Evolutionary conservation across 1,140 invertebrate genomes (phyloP), one percentile per base, ranked within the genome.

Genomic region (Heliconius congener): DNA sequence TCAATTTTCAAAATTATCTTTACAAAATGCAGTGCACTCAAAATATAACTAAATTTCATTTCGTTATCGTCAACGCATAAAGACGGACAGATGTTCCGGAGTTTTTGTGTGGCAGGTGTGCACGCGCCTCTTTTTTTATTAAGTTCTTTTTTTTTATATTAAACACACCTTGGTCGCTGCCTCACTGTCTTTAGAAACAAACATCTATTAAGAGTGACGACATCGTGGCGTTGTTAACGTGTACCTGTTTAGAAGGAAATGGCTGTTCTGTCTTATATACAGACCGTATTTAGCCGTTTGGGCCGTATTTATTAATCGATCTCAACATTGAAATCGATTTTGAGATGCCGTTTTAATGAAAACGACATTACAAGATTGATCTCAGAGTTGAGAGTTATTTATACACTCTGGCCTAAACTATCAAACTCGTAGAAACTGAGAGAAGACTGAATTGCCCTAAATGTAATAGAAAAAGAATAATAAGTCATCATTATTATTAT

Each of bases 71-170:
- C 55, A 66, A 79, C 76, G 78, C 74, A 81, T 78, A 81, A 84
- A 83, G 84, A 78, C 70, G 76, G 85, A 83, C 88, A 88, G 88
- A 85, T 88, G 88, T 86, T 80, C 80, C 81, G 55, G 78, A 30
- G 71, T 77, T 72, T 81, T 81, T 76, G 76, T 73, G 73, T 78
- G 86, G 89, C 90, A 91, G 90, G 90, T 91, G 90, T 85, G 76
- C 88, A 87, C 86, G 85, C 85, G 88, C 83, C 84, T 84, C 77
- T 71, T 78, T 81, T 13, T 81, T 23, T 42, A 18, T 34, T 3
- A 71, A 1, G 1, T 79, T 70, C 42, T 79, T 81, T 75, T 78
- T 74, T 66, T 27, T 37, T 4, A 34, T 66, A 30, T 73, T 27
- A 74, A 76, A 82, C 75, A 74, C 81, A 82, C 77, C 81, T 82